These are phyloP conservation scores for Pogoniulus pusillus DNA, from an alignment of 2,797 vertebrate species.

Conservation along the genomic window DNA sequence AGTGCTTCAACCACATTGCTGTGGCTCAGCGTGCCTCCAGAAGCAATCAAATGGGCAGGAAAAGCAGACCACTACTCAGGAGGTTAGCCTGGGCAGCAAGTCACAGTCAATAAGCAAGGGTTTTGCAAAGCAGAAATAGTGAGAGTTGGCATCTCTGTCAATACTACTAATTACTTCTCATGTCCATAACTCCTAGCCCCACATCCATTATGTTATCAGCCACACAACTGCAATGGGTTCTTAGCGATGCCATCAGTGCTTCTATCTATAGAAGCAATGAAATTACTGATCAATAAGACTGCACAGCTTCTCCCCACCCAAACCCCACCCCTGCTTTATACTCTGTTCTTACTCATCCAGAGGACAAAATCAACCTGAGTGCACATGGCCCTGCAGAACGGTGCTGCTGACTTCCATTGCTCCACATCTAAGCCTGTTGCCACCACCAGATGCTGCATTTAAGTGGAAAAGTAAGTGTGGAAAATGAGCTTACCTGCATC, in stretches of 20 bases:
- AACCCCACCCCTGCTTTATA: not conserved
- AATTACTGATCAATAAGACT: not conserved
- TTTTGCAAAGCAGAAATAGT: not conserved
- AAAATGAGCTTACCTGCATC: not conserved
- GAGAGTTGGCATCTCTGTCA: not conserved
- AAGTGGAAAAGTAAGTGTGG: not conserved
- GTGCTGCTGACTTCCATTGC: not conserved
- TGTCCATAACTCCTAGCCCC: slow-evolving; percentile 15
- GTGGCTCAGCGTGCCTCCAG: not conserved
- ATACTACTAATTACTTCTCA: slow-evolving; percentile 8
- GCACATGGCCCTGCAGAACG: not conserved
- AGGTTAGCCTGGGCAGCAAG: not conserved
- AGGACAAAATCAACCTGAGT: not conserved
- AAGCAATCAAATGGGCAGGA: not conserved
- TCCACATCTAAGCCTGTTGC: not conserved
- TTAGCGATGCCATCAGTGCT: not conserved
- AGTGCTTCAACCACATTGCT: not conserved
- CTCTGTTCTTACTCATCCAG: not conserved
- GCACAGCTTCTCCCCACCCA: not conserved
- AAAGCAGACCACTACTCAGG: not conserved
- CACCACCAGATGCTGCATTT: not conserved
- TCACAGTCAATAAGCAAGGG: not conserved
- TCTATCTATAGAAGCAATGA: not conserved
- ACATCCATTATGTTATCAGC: slow-evolving; percentile 3
- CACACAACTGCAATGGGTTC: slow-evolving; percentile 8